Base-by-base conservation (phyloP, 2,888 invertebrate species). In the Drosophila koepferae region DNA sequence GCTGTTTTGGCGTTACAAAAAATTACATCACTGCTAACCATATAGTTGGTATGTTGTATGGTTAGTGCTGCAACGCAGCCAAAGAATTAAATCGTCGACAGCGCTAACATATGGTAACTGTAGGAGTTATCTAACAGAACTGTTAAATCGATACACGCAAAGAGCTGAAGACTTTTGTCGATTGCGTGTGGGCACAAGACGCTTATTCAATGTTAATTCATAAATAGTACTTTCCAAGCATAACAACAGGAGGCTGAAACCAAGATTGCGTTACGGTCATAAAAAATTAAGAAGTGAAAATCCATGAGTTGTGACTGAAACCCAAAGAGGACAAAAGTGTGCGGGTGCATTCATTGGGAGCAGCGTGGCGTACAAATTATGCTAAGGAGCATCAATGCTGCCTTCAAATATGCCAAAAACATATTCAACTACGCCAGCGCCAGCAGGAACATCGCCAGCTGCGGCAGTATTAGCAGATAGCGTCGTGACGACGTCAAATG, bases 351-450 rank as follows among this genome's bases (percentile, higher is more conserved):
- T 68, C 53, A 61, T 79, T 69, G 74, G 66, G 63, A 68, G 71
- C 58, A 74, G 80, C 65, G 71, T 79, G 88, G 85, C 82, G 80
- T 85, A 70, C 80, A 85, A 82, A 82, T 82, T 83, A 83, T 83
- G 83, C 88, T 76, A 85, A 88, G 70, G 43, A 85, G 83, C 77
- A 77, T 85, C 77, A 82, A 77, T 62, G 73, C 66, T 80, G 80
- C 46, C 66, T 59, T 65, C 41, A 72, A 88, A 48, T 72, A 77
- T 82, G 67, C 77, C 86, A 61, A 74, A 77, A 65, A 64, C 34
- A 66, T 71, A 65, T 48, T 60, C 66, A 65, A 51, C 64, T 65
- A 59, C 67, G 54, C 28, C 74, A 68, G 36, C 55, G 43, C 40
- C 55, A 64, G 54, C 63, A 60, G 64, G 53, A 70, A 40, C 56